Evolutionary conservation across 2,888 invertebrate species (phyloP).

Genomic region (Stegophylla sp.): DNA sequence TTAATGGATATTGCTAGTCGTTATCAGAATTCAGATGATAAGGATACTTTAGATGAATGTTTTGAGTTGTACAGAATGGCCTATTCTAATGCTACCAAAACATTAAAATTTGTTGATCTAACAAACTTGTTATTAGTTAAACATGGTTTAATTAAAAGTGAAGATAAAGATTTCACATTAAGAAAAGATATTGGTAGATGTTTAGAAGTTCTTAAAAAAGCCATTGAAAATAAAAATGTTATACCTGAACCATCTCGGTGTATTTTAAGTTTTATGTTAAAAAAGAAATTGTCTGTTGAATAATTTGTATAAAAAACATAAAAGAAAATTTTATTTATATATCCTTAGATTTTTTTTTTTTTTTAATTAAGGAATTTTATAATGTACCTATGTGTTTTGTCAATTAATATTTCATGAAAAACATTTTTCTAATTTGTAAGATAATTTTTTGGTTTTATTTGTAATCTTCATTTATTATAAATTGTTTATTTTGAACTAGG

Average conservation of each 20-base stretch:
- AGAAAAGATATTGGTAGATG: constrained; percentile 73
- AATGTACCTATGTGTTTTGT: background rate
- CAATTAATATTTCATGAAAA: background rate
- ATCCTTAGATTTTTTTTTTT: constrained; percentile 17
- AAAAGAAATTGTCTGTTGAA: constrained; percentile 23
- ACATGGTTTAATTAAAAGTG: constrained; percentile 68
- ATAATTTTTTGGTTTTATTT: too few species aligned
- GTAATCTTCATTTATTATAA: background rate
- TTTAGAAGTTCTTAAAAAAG: constrained; percentile 68
- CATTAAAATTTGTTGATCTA: constrained; percentile 36
- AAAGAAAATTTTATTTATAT: background rate
- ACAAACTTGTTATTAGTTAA: constrained; percentile 43
- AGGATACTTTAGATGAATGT: constrained; percentile 30
- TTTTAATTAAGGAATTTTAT: constrained; percentile 1
- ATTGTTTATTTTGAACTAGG: background rate
- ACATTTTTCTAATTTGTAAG: too few species aligned
- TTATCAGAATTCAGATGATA: constrained; percentile 29
- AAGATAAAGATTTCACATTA: constrained; percentile 72
- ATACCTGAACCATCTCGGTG: constrained; percentile 63
- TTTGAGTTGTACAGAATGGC: constrained; percentile 49
- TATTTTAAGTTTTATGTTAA: constrained; percentile 51
- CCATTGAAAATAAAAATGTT: constrained; percentile 68
- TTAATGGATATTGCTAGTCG: constrained; percentile 42
- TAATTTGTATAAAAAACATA: background rate
- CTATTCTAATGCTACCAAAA: constrained; percentile 17